Conservation (phyloP, 2,888 invertebrate genomes). For the Amiota minor region DNA sequence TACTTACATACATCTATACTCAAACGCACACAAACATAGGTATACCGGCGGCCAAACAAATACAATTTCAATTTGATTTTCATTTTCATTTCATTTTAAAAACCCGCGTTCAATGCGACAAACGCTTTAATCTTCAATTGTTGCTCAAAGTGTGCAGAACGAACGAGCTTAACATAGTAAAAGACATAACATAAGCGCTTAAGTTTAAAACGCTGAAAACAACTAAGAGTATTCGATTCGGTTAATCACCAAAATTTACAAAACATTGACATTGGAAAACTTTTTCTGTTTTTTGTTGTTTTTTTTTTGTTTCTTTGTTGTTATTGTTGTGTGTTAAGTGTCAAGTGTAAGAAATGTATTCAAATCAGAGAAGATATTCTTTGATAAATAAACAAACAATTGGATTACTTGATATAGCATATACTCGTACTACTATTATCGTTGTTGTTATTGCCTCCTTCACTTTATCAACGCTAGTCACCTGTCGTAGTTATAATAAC, state of each 20-base stretch:
- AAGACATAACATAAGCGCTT: background rate
- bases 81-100: slow-evolving; percentile 66
- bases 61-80: too few species aligned
- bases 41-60: too few species aligned
- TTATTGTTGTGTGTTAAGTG: background rate
- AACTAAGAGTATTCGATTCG: background rate
- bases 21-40: too few species aligned
- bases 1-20: too few species aligned
- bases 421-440: background rate
- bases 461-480: slow-evolving; percentile 15
- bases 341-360: slow-evolving; percentile 28
- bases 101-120: slow-evolving; percentile 64
- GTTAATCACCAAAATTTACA: background rate
- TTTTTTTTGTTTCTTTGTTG: slow-evolving; percentile 20
- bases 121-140: slow-evolving; percentile 69
- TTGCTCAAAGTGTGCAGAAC: slow-evolving; percentile 68
- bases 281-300: slow-evolving; percentile 8
- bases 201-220: background rate
- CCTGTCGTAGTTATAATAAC: slow-evolving; percentile 65
- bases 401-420: slow-evolving; percentile 24
- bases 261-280: too few species aligned
- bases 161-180: slow-evolving; percentile 42
- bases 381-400: slow-evolving; percentile 12
- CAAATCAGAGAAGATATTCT: background rate
- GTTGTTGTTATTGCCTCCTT: slow-evolving; percentile 28